A percentile compares a stretch with the other conserved stretches of the same genome.
Conservation (phyloP, 2,797 vertebrate species). For the Rhabdomys pumilio region DNA sequence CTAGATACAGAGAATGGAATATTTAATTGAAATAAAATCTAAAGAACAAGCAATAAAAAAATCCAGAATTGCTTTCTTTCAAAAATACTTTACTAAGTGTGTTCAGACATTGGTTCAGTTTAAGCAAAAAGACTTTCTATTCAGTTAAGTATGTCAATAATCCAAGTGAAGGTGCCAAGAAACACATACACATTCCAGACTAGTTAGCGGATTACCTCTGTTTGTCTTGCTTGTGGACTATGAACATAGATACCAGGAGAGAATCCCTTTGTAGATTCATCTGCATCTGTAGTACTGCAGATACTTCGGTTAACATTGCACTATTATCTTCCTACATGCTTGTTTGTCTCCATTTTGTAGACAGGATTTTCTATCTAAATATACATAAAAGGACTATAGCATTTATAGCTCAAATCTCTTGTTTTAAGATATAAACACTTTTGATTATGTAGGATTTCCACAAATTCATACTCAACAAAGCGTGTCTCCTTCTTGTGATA, state of each 20-base stretch:
- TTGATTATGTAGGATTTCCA: conserved; percentile 66
- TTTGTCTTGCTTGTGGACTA: conserved; percentile 26
- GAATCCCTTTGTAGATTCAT: conserved; percentile 49
- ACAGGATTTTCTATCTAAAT: neutral
- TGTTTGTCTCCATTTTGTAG: conserved; percentile 32
- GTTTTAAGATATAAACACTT: conserved; percentile 22
- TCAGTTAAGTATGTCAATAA: conserved; percentile 48
- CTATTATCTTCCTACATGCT: neutral
- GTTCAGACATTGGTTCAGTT: conserved; percentile 53
- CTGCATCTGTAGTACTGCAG: conserved; percentile 45
- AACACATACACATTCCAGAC: conserved; percentile 32
- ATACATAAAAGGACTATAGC: conserved; percentile 56
- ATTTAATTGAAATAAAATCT: conserved; percentile 62
- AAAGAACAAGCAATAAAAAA: conserved; percentile 1
- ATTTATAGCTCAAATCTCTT: conserved; percentile 61
- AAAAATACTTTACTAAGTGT: conserved; percentile 62
- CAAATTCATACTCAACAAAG: neutral
- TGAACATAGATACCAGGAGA: conserved; percentile 60
- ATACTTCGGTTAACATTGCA: neutral
- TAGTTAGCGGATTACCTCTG: conserved; percentile 32
- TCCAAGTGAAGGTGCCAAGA: conserved; percentile 57
- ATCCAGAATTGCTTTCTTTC: conserved; percentile 49
- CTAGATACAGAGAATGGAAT: neutral
- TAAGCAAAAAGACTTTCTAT: conserved; percentile 53
- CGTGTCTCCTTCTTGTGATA: neutral